These are phyloP conservation scores for Neolamprologus kungweensis DNA, from an alignment of 2,113 vertebrate genomes.

Conservation along the genomic window DNA sequence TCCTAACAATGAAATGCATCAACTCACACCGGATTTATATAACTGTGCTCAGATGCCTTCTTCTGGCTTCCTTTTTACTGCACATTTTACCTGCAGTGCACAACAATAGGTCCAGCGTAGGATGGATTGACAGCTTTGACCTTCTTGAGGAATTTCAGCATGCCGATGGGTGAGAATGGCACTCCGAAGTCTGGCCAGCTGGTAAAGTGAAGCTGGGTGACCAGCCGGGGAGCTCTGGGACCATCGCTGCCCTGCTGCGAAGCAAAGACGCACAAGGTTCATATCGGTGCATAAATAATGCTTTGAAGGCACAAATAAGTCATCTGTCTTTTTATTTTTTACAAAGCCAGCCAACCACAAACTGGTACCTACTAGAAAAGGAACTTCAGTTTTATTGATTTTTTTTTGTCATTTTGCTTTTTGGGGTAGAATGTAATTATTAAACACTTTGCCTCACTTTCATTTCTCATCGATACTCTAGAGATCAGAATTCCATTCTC, in stretches of 20 bases:
- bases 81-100: conserved; percentile 88
- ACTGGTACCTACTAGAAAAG: neutral
- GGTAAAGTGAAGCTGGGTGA: conserved; percentile 97
- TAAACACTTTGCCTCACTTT: neutral
- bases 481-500: conserved; percentile 9
- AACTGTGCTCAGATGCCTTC: neutral
- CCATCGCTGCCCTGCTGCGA: conserved; percentile 80
- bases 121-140: conserved; percentile 85
- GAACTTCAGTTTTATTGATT: neutral
- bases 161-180: conserved; percentile 96
- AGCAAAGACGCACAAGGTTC: neutral
- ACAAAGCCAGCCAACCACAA: neutral
- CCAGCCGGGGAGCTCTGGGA: conserved; percentile 79
- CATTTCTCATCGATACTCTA: neutral
- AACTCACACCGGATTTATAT: neutral
- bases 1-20: neutral
- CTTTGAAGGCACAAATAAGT: neutral
- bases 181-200: conserved; percentile 99
- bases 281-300: neutral
- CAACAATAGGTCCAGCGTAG: conserved; percentile 84
- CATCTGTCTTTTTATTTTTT: neutral
- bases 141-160: conserved; percentile 98
- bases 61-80: neutral
- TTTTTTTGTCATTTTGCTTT: neutral
- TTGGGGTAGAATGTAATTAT: conserved; percentile 9